Evolutionary conservation across 35 echinoderm and acorn worm genomes (phyloP).

Genomic region (Ophioderma brevispina): DNA sequence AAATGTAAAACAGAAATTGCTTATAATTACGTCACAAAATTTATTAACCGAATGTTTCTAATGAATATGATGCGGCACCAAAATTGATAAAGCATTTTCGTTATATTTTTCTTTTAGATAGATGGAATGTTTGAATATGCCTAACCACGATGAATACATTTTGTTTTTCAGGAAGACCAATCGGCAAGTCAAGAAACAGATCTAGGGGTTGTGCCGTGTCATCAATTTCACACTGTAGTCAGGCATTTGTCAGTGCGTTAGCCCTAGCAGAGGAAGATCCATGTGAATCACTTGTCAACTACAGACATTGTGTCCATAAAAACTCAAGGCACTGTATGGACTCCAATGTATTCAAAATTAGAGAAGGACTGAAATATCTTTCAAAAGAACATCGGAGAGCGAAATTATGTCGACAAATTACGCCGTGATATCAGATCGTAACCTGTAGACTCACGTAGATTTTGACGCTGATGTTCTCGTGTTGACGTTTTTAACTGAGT

Average conservation of each 20-base stretch:
- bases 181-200: neutral
- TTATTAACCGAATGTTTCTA: no score
- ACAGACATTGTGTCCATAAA: constrained; percentile 34
- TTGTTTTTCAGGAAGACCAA: neutral
- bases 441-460: no score
- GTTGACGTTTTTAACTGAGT: no score
- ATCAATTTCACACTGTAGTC: constrained; percentile 9
- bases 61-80: no score
- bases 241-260: constrained; percentile 10
- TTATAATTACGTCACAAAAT: no score
- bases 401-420: constrained; percentile 12
- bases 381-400: constrained; percentile 29
- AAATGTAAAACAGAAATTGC: no score
- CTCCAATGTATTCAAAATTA: constrained; percentile 7
- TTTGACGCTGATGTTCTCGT: no score
- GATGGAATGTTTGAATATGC: no score
- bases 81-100: no score
- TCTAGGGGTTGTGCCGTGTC: constrained; percentile 16
- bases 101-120: no score
- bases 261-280: constrained; percentile 3
- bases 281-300: neutral
- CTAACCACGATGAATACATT: no score
- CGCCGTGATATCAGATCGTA: no score
- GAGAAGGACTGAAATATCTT: constrained; percentile 6
- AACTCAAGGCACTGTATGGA: constrained; percentile 19